Evolutionary conservation across 2,888 invertebrate genomes (phyloP).

Genomic region (Drosophila merina): DNA sequence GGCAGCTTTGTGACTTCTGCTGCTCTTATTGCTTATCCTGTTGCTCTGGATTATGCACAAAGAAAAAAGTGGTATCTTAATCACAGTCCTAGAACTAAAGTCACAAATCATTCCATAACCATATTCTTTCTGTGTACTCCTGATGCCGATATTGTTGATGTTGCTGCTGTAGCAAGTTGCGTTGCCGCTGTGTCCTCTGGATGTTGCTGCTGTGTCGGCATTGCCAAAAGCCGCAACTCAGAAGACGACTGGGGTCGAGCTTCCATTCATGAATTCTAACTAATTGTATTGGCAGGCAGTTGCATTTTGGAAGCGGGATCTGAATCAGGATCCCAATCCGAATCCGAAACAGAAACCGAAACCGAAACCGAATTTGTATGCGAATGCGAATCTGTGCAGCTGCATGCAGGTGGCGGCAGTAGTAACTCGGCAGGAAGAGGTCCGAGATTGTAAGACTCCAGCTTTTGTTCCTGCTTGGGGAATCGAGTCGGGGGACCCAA

Average conservation of each 20-base stretch:
- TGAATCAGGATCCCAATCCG: slow-evolving; percentile 42
- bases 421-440: slow-evolving; percentile 63
- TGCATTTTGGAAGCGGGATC: slow-evolving; percentile 66
- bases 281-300: slow-evolving; percentile 80
- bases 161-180: slow-evolving; percentile 11
- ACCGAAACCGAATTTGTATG: slow-evolving; percentile 3
- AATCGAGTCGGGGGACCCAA: slow-evolving; percentile 53
- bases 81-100: no score
- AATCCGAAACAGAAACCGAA: slow-evolving; percentile 30
- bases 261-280: slow-evolving; percentile 81
- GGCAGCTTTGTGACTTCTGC: slow-evolving; percentile 33
- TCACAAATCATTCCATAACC: no score
- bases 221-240: slow-evolving; percentile 57
- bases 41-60: slow-evolving; percentile 11
- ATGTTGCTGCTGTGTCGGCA: slow-evolving; percentile 46
- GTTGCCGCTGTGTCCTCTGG: slow-evolving; percentile 10
- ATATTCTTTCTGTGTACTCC: not conserved
- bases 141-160: slow-evolving; percentile 4
- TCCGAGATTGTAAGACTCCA: slow-evolving; percentile 29
- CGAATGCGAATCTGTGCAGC: slow-evolving; percentile 75
- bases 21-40: slow-evolving; percentile 8
- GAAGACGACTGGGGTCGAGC: slow-evolving; percentile 62
- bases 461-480: slow-evolving; percentile 5
- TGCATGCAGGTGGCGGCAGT: slow-evolving; percentile 78
- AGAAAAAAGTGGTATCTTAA: not conserved